Conservation (phyloP, 2,113 vertebrate genomes). For the Psephotus haematonotus region DNA sequence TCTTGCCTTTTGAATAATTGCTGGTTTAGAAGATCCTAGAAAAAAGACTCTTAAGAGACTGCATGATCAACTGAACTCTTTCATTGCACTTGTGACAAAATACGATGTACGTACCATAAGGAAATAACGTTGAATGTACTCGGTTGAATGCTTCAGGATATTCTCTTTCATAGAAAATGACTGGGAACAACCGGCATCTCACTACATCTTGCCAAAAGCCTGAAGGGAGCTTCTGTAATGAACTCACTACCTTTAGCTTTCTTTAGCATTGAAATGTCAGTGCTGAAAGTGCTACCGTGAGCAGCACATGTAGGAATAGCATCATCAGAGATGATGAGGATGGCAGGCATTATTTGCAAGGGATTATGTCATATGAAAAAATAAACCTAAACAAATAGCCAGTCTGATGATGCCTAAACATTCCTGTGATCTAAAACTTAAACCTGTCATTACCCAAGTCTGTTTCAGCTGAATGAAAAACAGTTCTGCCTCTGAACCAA, state of each 20-base stretch:
- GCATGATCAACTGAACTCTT: not conserved
- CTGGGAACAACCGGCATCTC: not conserved
- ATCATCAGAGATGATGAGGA: not conserved
- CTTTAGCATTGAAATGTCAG: not conserved
- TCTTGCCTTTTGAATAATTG: not conserved
- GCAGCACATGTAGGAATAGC: not conserved
- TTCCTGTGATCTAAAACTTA: not conserved
- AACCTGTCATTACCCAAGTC: not conserved
- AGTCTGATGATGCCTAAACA: not conserved
- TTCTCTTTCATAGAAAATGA: not conserved
- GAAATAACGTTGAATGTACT: not conserved
- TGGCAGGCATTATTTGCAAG: not conserved
- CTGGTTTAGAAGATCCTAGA: not conserved
- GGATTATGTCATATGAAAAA: not conserved
- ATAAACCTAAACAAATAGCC: not conserved
- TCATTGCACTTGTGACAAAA: not conserved
- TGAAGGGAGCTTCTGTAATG: slow-evolving; percentile 1
- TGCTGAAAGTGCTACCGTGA: not conserved
- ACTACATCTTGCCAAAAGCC: slow-evolving; percentile 25
- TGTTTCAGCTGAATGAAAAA: not conserved
- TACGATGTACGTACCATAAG: not conserved
- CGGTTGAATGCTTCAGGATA: not conserved
- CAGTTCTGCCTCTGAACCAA: not conserved
- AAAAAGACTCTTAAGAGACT: not conserved
- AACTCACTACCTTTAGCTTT: not conserved